These are phyloP conservation scores for Choristoneura fumiferana DNA, from an alignment of 1,140 invertebrate genomes.

Conservation along the genomic window DNA sequence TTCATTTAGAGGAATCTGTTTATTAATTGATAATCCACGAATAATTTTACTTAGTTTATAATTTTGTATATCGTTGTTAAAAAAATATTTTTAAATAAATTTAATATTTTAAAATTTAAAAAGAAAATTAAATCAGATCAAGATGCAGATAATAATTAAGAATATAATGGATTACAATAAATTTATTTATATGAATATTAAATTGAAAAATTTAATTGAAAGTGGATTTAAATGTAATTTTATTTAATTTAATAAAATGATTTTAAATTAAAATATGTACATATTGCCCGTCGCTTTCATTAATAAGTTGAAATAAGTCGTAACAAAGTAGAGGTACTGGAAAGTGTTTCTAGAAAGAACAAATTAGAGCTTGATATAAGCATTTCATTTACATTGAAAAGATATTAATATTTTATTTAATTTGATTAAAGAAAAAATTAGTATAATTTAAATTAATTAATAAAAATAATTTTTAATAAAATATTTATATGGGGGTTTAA, in stretches of 20 bases:
- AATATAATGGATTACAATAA: slow-evolving; percentile 57
- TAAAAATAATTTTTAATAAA: slow-evolving; percentile 35
- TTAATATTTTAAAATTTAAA: slow-evolving; percentile 72
- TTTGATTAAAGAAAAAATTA: slow-evolving; percentile 60
- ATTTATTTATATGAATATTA: slow-evolving; percentile 46
- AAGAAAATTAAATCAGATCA: slow-evolving; percentile 78
- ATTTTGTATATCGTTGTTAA: slow-evolving; percentile 79
- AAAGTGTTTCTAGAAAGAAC: slow-evolving; percentile 81
- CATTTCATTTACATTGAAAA: slow-evolving; percentile 80
- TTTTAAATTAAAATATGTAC: slow-evolving; percentile 70
- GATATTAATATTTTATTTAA: slow-evolving; percentile 69
- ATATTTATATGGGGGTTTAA: slow-evolving; percentile 57
- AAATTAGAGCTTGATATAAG: slow-evolving; percentile 77
- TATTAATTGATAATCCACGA: slow-evolving; percentile 80
- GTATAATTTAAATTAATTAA: slow-evolving; percentile 55
- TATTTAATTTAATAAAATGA: slow-evolving; percentile 49
- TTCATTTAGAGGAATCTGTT: slow-evolving; percentile 80
- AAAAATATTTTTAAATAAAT: slow-evolving; percentile 76
- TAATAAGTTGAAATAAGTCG: slow-evolving; percentile 83
- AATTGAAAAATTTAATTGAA: slow-evolving; percentile 43
- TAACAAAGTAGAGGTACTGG: slow-evolving; percentile 86
- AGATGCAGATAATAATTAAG: slow-evolving; percentile 79
- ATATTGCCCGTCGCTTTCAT: slow-evolving; percentile 85
- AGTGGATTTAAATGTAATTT: slow-evolving; percentile 61
- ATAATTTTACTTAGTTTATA: slow-evolving; percentile 74